Base-by-base conservation (phyloP, 1,140 invertebrate species). In the Bombus polaris region DNA sequence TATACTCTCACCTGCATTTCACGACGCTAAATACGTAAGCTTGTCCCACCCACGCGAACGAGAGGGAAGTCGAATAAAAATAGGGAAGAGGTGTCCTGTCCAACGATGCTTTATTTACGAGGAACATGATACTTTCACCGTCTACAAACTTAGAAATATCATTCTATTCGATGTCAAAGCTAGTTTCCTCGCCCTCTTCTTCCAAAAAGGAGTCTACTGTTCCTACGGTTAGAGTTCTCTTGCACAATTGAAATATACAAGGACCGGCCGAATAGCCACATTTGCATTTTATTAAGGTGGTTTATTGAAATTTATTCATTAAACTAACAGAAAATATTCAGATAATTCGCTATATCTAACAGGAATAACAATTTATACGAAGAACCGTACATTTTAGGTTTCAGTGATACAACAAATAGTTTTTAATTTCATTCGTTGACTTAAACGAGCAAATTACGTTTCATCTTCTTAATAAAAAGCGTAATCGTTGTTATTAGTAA, bases 1-100 rank as follows among this genome's bases (percentile, higher is more conserved):
- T 89, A 44, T 59, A 53, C 78, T 80, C 78, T 74, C 71, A 65
- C 86, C 75, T 57, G 78, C 86, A 81, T 84, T 71, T 87, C 59
- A 65, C 57, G 44, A n/a, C n/a, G 39, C 80, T 78, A 53, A 83
- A 89, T 83, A 83, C 81, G 87, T 83, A 89, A 89, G 81, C 53
- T 75, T 76, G 76, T 83, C 53, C 77, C 77, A 83, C 85, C 85
- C 82, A 87, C 88, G 76, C 28, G n/a, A 53, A 59, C 18, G 42
- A 15, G 28, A 35, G 53, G 76, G 87, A 83, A 77, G 25, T 77
- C 39, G 71, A 53, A 39, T 70, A 87, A 71, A 78, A 82, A 76
- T 86, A 72, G 75, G 70, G 70, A 73, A 89, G 84, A 85, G 81
- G 37, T 85, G 35, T 81, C 44, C 70, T 62, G 53, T 59, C 22